phyloP scores from a whole-genome alignment of 2,797 vertebrate species.

The Gambusia yucatana region DNA sequence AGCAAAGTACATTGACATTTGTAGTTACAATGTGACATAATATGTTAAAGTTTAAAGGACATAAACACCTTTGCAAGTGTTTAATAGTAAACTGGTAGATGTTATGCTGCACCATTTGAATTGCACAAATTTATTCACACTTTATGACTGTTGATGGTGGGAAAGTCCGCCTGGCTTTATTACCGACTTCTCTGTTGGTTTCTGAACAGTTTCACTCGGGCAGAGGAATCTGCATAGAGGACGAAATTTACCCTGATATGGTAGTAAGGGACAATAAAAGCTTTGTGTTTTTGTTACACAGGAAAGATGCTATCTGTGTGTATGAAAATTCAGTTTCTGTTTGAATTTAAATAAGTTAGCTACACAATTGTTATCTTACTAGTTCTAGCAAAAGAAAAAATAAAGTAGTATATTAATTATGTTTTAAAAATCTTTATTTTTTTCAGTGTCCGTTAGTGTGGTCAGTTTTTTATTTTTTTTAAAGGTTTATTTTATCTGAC shows the following conservation, averaged over 20 bases:
- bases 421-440: neutral
- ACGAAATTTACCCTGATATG: neutral
- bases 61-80: neutral
- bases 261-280: neutral
- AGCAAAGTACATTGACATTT: neutral
- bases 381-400: neutral
- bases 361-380: neutral
- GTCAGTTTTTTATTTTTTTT: neutral
- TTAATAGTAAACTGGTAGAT: neutral
- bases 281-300: neutral
- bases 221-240: constrained; percentile 1
- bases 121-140: neutral
- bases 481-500: neutral
- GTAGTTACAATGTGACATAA: neutral
- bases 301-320: neutral
- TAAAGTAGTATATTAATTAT: neutral
- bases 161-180: constrained; percentile 16
- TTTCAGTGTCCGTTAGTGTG: neutral
- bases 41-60: neutral
- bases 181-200: neutral
- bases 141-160: neutral
- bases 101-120: neutral
- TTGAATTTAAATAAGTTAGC: neutral
- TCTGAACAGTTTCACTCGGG: constrained; percentile 13
- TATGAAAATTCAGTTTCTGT: neutral